Conservation (phyloP, 2,797 vertebrate species). For the Echiichthys vipera region DNA sequence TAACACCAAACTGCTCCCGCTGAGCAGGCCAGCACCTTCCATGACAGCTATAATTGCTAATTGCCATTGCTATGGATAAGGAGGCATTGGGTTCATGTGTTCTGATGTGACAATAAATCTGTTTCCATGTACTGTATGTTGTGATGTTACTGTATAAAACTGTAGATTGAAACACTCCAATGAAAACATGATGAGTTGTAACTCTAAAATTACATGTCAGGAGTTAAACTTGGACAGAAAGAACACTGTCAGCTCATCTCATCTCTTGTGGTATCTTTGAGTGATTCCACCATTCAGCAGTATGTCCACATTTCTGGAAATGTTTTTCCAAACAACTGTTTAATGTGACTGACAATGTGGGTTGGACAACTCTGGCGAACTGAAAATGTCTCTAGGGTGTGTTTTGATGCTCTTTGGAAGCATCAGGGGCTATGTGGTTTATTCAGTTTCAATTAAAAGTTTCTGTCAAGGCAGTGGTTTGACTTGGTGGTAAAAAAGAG, state of each 20-base stretch:
- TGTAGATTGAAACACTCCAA: neutral
- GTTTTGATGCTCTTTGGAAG: constrained; percentile 9
- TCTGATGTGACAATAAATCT: neutral
- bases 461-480: constrained; percentile 14
- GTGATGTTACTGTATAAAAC: neutral
- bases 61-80: neutral
- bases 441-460: constrained; percentile 36
- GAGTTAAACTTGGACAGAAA: constrained; percentile 13
- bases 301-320: constrained; percentile 17
- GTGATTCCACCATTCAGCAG: constrained; percentile 13
- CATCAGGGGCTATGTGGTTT: constrained; percentile 12
- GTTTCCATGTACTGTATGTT: neutral
- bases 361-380: constrained; percentile 19
- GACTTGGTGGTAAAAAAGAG: constrained; percentile 22
- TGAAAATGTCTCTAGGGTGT: constrained; percentile 12
- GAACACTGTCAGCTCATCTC: neutral
- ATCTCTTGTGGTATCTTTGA: constrained; percentile 23
- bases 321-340: constrained; percentile 37
- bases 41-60: neutral
- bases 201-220: neutral
- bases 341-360: constrained; percentile 23
- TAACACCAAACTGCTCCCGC: neutral
- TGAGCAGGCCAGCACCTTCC: neutral
- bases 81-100: neutral
- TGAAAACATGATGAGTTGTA: neutral